Evolutionary conservation across 1,140 invertebrate genomes (phyloP), one percentile per base, ranked within the genome.

Genomic region (Orius insidiosus): DNA sequence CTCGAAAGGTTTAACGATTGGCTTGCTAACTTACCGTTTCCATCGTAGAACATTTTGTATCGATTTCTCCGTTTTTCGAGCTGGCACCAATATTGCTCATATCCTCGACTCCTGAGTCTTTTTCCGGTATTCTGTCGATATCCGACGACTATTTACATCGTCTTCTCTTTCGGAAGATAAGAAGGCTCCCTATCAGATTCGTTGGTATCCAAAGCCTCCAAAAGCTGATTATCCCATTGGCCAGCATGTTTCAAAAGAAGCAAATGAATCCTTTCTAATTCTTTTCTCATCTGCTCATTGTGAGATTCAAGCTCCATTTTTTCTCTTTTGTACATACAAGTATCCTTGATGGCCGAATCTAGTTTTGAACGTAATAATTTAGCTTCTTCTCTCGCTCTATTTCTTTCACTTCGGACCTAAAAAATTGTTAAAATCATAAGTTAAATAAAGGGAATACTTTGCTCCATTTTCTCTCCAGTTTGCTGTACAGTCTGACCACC

Each of bases 401-500:
- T 89, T 13, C 85, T 68, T 64, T 90, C 85, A 58, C 78, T 82
- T 38, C 84, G 65, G 5, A 85, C 78, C 70, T 70, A 45, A n/a
- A 57, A 52, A n/a, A n/a, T n/a, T 24, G 24, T 24, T 7, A 24
- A 24, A n/a, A n/a, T n/a, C n/a, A n/a, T n/a, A n/a, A n/a, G n/a
- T n/a, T n/a, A n/a, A n/a, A n/a, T n/a, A n/a, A n/a, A n/a, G n/a
- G n/a, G n/a, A n/a, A n/a, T n/a, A n/a, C 82, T 65, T 94, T 93
- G 62, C 84, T 90, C 93, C 92, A 97, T 96, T 96, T 61, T 94
- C 87, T 6, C 90, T 69, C 84, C 84, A 88, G 57, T 85, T 85
- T 9, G 80, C 78, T 0, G 90, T 95, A 59, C 84, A 88, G 54
- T 86, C 83, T 0, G 80, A 84, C 92, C 92, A 97, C 92, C 92